A percentile compares a stretch with the other conserved stretches of the same genome.
Conservation (phyloP, 2,888 invertebrate genomes). For the Ditylenchus weischeri region DNA sequence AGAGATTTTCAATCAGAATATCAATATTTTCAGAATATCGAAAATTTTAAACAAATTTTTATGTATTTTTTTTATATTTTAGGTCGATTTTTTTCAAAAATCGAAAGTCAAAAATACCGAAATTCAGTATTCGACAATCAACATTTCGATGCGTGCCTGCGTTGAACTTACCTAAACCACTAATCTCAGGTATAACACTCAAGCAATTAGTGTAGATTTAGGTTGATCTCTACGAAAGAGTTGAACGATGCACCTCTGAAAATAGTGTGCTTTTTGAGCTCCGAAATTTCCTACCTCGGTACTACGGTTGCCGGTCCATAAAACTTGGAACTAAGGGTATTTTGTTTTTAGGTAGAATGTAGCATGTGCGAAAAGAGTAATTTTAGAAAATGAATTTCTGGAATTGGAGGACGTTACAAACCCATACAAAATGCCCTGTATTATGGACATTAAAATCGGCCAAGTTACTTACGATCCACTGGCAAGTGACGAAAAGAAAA, state of each 20-base stretch:
- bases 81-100: too few species aligned
- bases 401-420: slow-evolving; percentile 47
- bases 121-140: too few species aligned
- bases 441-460: slow-evolving; percentile 52
- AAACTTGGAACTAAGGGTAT: slow-evolving; percentile 22
- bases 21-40: too few species aligned
- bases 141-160: too few species aligned
- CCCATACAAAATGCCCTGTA: slow-evolving; percentile 32
- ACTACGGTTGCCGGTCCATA: slow-evolving; percentile 23
- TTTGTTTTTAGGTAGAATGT: too few species aligned
- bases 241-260: slow-evolving; percentile 4
- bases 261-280: background rate
- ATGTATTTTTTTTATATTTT: too few species aligned
- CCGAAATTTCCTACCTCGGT: slow-evolving; percentile 18
- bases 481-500: slow-evolving; percentile 44
- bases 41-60: too few species aligned
- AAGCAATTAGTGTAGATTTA: background rate
- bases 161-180: too few species aligned
- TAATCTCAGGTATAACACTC: too few species aligned
- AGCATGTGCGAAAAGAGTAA: background rate
- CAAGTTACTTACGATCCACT: slow-evolving; percentile 51
- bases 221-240: slow-evolving; percentile 16
- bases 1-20: too few species aligned
- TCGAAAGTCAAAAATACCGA: too few species aligned
- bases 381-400: slow-evolving; percentile 43